phyloP scores from a whole-genome alignment of 2,113 vertebrate species.

The Arothron firmamentum region DNA sequence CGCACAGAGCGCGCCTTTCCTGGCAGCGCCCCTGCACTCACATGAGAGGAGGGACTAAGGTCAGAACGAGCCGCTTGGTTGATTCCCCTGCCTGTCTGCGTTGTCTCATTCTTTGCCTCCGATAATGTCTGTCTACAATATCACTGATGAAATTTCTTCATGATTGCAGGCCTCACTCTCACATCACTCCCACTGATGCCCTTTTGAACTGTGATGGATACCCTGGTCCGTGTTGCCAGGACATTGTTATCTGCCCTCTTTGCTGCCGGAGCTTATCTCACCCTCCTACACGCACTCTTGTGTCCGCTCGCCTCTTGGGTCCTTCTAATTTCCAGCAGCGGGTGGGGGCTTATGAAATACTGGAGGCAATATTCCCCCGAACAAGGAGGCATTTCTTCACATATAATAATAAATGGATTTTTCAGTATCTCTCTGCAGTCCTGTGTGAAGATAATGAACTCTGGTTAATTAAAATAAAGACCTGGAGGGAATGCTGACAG shows the following conservation, averaged over 20 bases:
- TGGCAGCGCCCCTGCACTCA: slow-evolving; percentile 17
- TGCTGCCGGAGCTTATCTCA: slow-evolving; percentile 17
- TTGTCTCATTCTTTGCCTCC: slow-evolving; percentile 20
- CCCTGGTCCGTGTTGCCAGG: slow-evolving; percentile 16
- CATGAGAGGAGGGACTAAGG: slow-evolving; percentile 17
- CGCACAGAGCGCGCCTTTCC: slow-evolving; percentile 41
- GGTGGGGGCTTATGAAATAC: slow-evolving; percentile 16
- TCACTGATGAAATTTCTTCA: slow-evolving; percentile 30
- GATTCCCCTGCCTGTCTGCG: slow-evolving; percentile 20
- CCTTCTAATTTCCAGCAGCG: slow-evolving; percentile 22
- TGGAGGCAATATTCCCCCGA: slow-evolving; percentile 16
- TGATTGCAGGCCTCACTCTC: slow-evolving; percentile 7
- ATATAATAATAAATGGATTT: slow-evolving; percentile 41
- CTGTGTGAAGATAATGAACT: slow-evolving; percentile 24
- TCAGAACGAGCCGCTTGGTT: slow-evolving; percentile 31
- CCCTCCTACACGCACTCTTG: slow-evolving; percentile 14
- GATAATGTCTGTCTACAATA: slow-evolving; percentile 13
- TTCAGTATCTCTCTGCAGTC: slow-evolving; percentile 11
- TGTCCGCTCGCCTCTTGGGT: slow-evolving; percentile 6
- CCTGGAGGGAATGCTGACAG: slow-evolving; percentile 8
- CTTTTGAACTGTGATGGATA: slow-evolving; percentile 19
- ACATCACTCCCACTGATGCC: slow-evolving; percentile 23
- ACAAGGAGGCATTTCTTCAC: slow-evolving; percentile 17
- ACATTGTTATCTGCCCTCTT: slow-evolving; percentile 20
- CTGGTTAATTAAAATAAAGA: slow-evolving; percentile 39